Evolutionary conservation across 2,888 invertebrate species (phyloP).

Genomic region (Ormyrus labotus): DNA sequence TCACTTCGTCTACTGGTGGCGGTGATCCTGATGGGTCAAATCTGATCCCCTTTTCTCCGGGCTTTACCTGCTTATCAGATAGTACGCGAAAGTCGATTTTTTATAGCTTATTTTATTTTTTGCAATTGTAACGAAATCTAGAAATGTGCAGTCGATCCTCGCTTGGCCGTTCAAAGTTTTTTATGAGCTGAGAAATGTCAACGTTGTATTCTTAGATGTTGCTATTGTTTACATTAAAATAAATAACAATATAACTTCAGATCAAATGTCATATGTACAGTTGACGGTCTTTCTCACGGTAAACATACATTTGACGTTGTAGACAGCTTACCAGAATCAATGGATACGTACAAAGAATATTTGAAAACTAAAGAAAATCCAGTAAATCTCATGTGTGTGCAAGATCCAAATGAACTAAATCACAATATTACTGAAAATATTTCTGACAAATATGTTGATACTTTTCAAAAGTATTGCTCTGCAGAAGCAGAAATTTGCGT

Average conservation of each 20-base stretch:
- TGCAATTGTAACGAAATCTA: too few relatives aligned
- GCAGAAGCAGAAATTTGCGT: constrained; percentile 65
- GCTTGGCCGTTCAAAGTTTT: too few relatives aligned
- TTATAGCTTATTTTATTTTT: too few relatives aligned
- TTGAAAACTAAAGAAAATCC: constrained; percentile 60
- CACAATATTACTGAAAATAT: constrained; percentile 78
- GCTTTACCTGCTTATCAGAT: too few relatives aligned
- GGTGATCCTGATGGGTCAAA: too few relatives aligned
- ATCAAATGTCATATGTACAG: constrained; percentile 80
- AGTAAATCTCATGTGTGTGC: constrained; percentile 77
- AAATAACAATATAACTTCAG: constrained; percentile 78
- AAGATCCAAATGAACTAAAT: constrained; percentile 83
- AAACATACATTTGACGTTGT: constrained; percentile 73
- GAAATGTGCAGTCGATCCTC: too few relatives aligned
- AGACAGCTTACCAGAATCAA: constrained; percentile 74
- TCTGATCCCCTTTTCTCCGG: too few relatives aligned
- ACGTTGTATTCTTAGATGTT: too few relatives aligned
- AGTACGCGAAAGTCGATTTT: too few relatives aligned
- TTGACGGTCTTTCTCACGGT: constrained; percentile 78
- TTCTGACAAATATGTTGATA: constrained; percentile 60
- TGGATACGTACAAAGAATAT: constrained; percentile 76
- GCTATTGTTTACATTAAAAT: too few relatives aligned
- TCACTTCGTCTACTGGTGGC: too few relatives aligned
- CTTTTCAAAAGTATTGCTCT: constrained; percentile 69
- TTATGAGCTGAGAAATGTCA: too few relatives aligned